These are phyloP conservation scores for Styela plicata DNA, from an alignment of 23 tunicate species.

Conservation along the genomic window DNA sequence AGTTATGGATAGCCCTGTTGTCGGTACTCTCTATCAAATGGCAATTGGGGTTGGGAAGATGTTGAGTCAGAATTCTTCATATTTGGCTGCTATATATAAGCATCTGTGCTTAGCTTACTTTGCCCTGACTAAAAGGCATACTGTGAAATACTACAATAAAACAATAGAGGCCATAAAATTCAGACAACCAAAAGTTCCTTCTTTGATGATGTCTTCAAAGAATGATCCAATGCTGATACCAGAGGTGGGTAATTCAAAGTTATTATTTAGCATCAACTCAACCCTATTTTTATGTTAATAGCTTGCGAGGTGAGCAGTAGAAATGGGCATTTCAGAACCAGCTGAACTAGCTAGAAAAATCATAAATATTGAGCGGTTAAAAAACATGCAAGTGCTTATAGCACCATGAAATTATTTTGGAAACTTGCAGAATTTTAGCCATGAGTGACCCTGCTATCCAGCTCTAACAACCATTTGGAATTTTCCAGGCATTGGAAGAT, in stretches of 20 bases:
- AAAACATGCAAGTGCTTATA: too few relatives aligned
- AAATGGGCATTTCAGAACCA: too few relatives aligned
- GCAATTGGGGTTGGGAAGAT: slow-evolving; percentile 68
- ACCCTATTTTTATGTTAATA: too few relatives aligned
- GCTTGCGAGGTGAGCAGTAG: too few relatives aligned
- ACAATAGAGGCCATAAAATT: slow-evolving; percentile 30
- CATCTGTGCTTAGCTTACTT: slow-evolving; percentile 34
- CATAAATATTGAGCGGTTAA: too few relatives aligned
- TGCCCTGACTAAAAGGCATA: slow-evolving; percentile 33
- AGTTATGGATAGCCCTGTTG: slow-evolving; percentile 84
- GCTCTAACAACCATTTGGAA: too few relatives aligned
- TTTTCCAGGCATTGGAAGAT: slow-evolving; percentile 23
- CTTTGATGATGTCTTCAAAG: slow-evolving; percentile 33
- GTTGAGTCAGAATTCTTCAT: slow-evolving; percentile 19
- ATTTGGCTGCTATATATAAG: neutral
- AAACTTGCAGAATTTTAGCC: too few relatives aligned
- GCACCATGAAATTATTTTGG: too few relatives aligned
- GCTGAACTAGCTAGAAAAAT: too few relatives aligned
- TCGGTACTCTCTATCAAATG: slow-evolving; percentile 81
- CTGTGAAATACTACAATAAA: slow-evolving; percentile 50
- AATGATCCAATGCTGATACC: slow-evolving; percentile 63
- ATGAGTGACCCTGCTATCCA: too few relatives aligned
- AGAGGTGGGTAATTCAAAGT: too few relatives aligned
- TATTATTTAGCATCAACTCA: too few relatives aligned
- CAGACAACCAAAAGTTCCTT: slow-evolving; percentile 31